Percentiles rank a stretch among this genome's conserved stretches.
phyloP scores from a whole-genome alignment of 2,888 invertebrate species.

The Hymenopus coronatus region DNA sequence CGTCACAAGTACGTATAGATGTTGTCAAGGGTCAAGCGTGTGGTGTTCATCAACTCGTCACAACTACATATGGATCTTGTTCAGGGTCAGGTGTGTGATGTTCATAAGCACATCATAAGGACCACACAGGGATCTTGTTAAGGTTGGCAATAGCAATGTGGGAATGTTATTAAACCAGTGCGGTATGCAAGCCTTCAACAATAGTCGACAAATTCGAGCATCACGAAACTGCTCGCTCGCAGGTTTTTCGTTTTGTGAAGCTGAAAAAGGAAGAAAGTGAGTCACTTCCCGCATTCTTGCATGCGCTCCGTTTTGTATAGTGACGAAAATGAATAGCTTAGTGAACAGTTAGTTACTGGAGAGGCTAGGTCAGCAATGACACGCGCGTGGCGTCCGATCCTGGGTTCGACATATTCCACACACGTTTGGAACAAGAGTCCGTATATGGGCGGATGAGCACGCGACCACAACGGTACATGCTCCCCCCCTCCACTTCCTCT shows the following conservation, averaged over 20 bases:
- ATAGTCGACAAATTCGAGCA: conserved; percentile 8
- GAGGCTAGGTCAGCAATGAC: no score
- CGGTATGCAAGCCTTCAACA: not conserved
- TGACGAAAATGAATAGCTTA: conserved; percentile 16
- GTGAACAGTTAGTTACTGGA: conserved; percentile 11
- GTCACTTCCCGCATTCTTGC: conserved; percentile 25
- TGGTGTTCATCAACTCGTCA: no score
- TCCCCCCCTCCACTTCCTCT: not conserved
- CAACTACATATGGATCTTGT: no score
- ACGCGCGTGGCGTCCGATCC: not conserved
- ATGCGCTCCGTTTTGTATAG: conserved; percentile 12
- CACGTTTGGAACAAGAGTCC: not conserved
- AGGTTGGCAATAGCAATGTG: not conserved
- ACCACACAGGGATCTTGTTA: not conserved
- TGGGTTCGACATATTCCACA: not conserved
- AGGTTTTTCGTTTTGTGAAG: not conserved
- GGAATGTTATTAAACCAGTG: not conserved
- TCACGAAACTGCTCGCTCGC: not conserved
- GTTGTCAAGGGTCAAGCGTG: no score
- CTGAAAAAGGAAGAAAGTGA: not conserved
- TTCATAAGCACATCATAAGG: no score
- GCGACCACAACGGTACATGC: not conserved
- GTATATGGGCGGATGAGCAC: not conserved
- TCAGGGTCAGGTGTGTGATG: no score
- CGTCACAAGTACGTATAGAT: no score